Percentiles rank a stretch among this genome's conserved stretches.
Conservation (phyloP, 2,888 invertebrate species). For the Nymphalis urticae region DNA sequence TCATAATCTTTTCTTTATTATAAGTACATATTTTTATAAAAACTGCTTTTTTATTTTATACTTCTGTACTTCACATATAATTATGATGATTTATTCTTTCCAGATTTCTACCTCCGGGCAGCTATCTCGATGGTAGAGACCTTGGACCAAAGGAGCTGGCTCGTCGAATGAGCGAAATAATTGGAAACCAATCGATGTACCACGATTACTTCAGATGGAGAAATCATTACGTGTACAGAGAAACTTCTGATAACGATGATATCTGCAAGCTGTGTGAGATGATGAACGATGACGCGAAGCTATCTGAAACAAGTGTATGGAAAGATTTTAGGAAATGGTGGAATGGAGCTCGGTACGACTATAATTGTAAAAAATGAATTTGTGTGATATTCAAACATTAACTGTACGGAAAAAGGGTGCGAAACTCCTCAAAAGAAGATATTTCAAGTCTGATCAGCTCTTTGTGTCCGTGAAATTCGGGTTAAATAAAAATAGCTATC, state of each 20-base stretch:
- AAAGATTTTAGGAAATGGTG: conserved; percentile 41
- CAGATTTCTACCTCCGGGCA: conserved; percentile 46
- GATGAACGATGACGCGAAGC: conserved; percentile 38
- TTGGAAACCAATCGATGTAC: conserved; percentile 41
- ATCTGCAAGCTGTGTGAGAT: conserved; percentile 45
- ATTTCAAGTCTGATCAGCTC: no score
- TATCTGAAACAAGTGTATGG: conserved; percentile 37
- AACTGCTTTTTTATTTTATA: no score
- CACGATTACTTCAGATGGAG: conserved; percentile 50
- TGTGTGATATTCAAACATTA: no score
- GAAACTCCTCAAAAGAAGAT: no score
- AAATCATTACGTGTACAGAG: conserved; percentile 44
- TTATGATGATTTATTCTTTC: conserved; percentile 6
- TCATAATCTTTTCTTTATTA: no score
- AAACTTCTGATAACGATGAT: conserved; percentile 35
- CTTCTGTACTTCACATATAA: no score
- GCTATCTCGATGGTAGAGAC: conserved; percentile 46
- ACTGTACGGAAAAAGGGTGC: no score
- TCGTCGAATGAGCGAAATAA: conserved; percentile 43
- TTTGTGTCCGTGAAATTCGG: no score
- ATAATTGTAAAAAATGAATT: conserved; percentile 27
- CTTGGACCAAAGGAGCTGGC: conserved; percentile 44
- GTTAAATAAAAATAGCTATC: no score
- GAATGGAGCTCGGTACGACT: conserved; percentile 37
- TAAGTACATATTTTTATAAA: no score